A percentile compares a stretch with the other conserved stretches of the same genome.
These are phyloP conservation scores for Drosophila subobscura DNA, from an alignment of 1,140 invertebrate genomes.

Conservation along the genomic window DNA sequence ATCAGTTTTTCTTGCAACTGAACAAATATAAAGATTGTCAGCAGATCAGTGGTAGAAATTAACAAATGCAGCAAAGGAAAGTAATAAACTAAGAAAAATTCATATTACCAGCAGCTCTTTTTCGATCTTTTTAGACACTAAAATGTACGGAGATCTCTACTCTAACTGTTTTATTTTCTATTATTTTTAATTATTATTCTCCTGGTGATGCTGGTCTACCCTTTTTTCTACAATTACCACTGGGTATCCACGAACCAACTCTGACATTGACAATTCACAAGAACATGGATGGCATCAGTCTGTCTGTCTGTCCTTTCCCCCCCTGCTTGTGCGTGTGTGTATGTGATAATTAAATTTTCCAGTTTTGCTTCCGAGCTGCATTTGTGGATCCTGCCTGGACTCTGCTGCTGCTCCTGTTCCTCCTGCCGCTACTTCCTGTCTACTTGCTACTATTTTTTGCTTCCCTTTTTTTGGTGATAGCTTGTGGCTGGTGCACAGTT, in stretches of 20 bases:
- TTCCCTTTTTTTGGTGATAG: constrained; percentile 25
- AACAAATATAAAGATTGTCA: too few species aligned
- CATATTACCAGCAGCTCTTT: too few species aligned
- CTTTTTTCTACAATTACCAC: too few species aligned
- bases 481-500: constrained; percentile 43
- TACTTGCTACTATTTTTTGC: not conserved
- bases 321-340: constrained; percentile 21
- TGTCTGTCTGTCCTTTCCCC: constrained; percentile 17
- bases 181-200: too few species aligned
- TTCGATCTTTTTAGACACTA: too few species aligned
- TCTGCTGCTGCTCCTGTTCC: too few species aligned
- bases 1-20: too few species aligned
- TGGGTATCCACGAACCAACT: constrained; percentile 16
- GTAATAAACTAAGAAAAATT: too few species aligned
- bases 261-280: constrained; percentile 72
- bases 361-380: constrained; percentile 64
- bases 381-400: constrained; percentile 19
- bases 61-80: too few species aligned
- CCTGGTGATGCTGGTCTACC: too few species aligned
- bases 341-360: constrained; percentile 75
- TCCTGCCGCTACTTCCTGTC: not conserved
- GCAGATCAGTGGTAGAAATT: too few species aligned
- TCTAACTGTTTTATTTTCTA: not conserved
- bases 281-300: constrained; percentile 62
- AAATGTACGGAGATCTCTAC: too few species aligned